Evolutionary conservation across 2,113 vertebrate genomes (phyloP).

Genomic region (Micronycteris hirsuta): DNA sequence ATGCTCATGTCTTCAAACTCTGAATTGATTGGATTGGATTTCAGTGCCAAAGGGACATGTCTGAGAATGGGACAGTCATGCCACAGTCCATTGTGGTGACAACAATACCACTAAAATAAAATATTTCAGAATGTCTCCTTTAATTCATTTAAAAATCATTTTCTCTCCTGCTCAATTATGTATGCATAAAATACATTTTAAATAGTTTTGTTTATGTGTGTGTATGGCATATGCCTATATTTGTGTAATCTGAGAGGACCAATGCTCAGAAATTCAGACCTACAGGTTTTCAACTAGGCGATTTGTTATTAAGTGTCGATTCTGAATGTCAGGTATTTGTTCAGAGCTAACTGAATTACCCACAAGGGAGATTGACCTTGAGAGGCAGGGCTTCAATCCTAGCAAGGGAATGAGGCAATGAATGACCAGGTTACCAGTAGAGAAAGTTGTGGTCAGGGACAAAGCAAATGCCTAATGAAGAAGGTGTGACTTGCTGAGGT

Average conservation of each 20-base stretch:
- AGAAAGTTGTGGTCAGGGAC: neutral
- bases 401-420: neutral
- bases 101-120: neutral
- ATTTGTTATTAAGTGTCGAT: neutral
- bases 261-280: neutral
- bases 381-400: neutral
- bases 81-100: neutral
- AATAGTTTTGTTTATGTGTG: neutral
- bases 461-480: neutral
- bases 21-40: constrained; percentile 40
- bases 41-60: constrained; percentile 1
- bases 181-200: neutral
- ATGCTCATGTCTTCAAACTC: constrained; percentile 38
- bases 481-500: neutral
- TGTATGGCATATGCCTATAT: neutral
- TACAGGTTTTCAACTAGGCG: neutral
- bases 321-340: neutral
- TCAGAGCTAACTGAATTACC: neutral
- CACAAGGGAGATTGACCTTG: neutral
- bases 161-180: neutral
- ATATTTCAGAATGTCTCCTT: neutral
- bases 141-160: neutral
- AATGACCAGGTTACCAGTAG: neutral
- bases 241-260: neutral
- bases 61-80: neutral